Evolutionary conservation across 2,888 invertebrate genomes (phyloP).

Genomic region (Xestoiulus laeticollis): DNA sequence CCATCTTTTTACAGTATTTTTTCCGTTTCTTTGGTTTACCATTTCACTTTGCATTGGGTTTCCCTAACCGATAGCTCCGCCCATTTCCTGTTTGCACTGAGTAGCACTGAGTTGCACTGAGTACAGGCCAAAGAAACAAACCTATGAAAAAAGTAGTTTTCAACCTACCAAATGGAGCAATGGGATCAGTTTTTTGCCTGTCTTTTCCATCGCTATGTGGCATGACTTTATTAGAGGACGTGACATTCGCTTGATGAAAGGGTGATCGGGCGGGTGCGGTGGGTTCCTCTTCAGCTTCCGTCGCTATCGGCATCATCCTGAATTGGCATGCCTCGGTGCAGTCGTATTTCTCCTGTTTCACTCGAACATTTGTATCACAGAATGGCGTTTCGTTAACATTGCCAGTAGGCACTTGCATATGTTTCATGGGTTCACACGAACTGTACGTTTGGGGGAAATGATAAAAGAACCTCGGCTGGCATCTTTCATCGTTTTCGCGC

Average conservation of each 20-base stretch:
- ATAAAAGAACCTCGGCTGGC: neutral
- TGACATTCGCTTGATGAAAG: neutral
- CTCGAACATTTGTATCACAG: constrained; percentile 48
- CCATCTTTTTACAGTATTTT: too few species aligned
- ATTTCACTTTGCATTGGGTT: too few species aligned
- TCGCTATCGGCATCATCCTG: neutral
- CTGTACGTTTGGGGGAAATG: constrained; percentile 8
- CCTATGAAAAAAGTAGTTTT: too few species aligned
- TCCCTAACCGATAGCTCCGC: too few species aligned
- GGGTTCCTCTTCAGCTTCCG: constrained; percentile 19
- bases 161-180: neutral
- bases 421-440: constrained; percentile 43
- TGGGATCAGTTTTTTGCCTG: neutral
- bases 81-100: too few species aligned
- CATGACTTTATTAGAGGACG: neutral
- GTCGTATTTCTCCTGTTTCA: constrained; percentile 43
- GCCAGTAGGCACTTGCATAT: constrained; percentile 41
- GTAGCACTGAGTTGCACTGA: too few species aligned
- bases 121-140: too few species aligned
- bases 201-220: neutral
- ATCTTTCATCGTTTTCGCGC: neutral
- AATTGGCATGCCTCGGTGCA: constrained; percentile 43
- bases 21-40: too few species aligned
- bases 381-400: constrained; percentile 40
- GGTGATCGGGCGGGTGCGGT: neutral